These are phyloP conservation scores for Automeris io DNA, from an alignment of 2,888 invertebrate genomes.

Conservation along the genomic window DNA sequence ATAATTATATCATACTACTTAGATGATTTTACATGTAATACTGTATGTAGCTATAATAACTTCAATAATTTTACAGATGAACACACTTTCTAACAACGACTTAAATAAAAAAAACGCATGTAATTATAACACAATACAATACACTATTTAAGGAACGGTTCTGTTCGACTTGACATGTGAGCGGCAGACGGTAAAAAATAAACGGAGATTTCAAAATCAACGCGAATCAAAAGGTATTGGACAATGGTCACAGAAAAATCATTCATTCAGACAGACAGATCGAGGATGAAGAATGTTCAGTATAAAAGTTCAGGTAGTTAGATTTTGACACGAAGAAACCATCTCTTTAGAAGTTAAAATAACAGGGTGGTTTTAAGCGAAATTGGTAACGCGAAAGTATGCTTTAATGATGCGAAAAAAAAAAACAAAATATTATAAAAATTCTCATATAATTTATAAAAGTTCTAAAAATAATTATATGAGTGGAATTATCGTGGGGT, in stretches of 20 bases:
- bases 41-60: too few relatives aligned
- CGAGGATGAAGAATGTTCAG: constrained; percentile 45
- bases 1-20: too few relatives aligned
- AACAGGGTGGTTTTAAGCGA: too few relatives aligned
- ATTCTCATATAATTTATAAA: too few relatives aligned
- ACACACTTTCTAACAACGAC: too few relatives aligned
- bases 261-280: constrained; percentile 43
- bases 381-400: background rate
- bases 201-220: constrained; percentile 36
- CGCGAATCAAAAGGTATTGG: constrained; percentile 69
- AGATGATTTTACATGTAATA: too few relatives aligned
- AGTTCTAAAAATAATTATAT: too few relatives aligned
- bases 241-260: constrained; percentile 70
- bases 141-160: constrained; percentile 43
- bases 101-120: constrained; percentile 30
- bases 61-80: too few relatives aligned
- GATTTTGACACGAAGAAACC: constrained; percentile 52
- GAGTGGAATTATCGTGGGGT: too few relatives aligned
- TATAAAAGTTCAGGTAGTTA: constrained; percentile 63
- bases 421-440: constrained; percentile 12
- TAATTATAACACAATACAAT: constrained; percentile 39
- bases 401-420: background rate
- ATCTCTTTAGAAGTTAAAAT: constrained; percentile 35
- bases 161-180: constrained; percentile 49
- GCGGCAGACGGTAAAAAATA: constrained; percentile 37